Evolutionary conservation across 2,888 invertebrate species (phyloP).

Genomic region (Dione juno): DNA sequence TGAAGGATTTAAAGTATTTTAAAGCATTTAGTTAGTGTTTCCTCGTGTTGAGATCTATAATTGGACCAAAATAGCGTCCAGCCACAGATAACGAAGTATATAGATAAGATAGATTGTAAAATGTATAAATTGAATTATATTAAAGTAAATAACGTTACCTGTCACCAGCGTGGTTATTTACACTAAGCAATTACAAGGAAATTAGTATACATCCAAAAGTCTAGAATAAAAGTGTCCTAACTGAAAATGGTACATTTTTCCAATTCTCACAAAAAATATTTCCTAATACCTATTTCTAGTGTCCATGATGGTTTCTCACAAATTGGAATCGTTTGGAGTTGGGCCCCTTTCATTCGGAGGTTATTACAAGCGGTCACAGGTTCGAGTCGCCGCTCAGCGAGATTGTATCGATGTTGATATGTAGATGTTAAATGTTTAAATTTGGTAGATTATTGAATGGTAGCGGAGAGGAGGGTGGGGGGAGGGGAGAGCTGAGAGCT

Average conservation of each 20-base stretch:
- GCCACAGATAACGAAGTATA: constrained; percentile 7
- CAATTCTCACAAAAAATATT: too few species aligned
- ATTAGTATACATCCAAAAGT: background rate
- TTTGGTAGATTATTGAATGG: constrained; percentile 27
- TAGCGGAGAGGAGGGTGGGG: too few species aligned
- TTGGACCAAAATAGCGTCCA: constrained; percentile 14
- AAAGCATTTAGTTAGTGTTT: background rate
- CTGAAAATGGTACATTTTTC: too few species aligned
- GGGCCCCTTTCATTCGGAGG: background rate
- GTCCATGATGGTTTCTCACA: too few species aligned
- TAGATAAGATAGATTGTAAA: constrained; percentile 11
- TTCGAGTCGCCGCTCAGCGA: constrained; percentile 3
- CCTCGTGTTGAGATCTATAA: background rate
- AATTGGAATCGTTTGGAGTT: background rate
- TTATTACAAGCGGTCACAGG: background rate
- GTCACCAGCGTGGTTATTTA: constrained; percentile 3
- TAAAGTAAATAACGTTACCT: background rate
- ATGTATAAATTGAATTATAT: background rate
- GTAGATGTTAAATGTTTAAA: constrained; percentile 33
- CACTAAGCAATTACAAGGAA: background rate
- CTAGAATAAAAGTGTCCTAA: background rate
- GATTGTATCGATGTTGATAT: constrained; percentile 39
- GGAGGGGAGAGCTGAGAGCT: background rate
- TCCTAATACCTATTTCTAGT: too few species aligned
- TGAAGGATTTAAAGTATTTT: background rate